phyloP scores from a whole-genome alignment of 2,888 invertebrate genomes.

The Dione juno region DNA sequence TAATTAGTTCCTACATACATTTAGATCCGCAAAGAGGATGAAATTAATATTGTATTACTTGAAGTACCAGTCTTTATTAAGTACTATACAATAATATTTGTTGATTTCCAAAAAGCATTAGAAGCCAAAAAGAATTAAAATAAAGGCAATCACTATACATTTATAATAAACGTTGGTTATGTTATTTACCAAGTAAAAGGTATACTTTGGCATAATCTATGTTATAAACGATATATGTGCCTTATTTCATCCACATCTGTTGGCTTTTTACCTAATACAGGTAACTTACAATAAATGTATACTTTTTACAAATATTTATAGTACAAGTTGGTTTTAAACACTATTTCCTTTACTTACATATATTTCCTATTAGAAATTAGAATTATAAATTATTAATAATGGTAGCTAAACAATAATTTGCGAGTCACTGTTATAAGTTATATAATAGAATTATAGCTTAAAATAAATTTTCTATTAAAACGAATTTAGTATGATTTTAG shows the following conservation, averaged over 20 bases:
- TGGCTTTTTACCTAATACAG: neutral
- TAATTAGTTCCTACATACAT: neutral
- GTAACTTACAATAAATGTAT: too few species aligned
- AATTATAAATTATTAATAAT: too few species aligned
- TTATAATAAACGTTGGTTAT: neutral
- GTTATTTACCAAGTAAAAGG: neutral
- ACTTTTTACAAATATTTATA: neutral
- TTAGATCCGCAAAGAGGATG: neutral
- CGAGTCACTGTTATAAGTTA: neutral
- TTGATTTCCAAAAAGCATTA: neutral
- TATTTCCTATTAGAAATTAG: neutral
- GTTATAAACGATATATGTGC: neutral
- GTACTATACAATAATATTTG: neutral
- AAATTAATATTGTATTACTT: constrained; percentile 4
- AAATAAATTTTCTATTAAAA: too few species aligned
- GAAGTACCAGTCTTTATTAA: neutral
- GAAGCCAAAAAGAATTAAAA: neutral
- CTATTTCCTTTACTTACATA: neutral
- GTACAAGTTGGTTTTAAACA: neutral
- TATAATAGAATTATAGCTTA: neutral
- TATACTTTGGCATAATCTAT: neutral
- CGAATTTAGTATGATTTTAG: too few species aligned
- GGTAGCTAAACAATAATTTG: neutral
- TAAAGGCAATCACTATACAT: neutral
- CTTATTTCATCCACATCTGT: neutral